Percentiles rank a stretch among this genome's conserved stretches.
phyloP scores from a whole-genome alignment of 2,113 vertebrate genomes.

The Mesoclemmys tuberculata region DNA sequence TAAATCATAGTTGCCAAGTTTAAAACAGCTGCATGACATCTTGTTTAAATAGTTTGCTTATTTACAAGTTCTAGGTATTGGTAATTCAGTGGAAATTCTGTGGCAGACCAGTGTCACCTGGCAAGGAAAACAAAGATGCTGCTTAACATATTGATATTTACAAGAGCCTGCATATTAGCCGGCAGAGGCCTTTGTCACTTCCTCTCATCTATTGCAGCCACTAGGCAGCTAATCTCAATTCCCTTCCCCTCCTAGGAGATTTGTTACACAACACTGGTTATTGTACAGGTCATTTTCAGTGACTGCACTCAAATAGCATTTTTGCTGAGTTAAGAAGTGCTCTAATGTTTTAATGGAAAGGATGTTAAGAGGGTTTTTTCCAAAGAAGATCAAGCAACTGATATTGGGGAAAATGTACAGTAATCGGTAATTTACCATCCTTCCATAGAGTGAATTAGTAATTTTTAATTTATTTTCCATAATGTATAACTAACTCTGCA shows the following conservation, averaged over 20 bases:
- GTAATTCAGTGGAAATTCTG: not conserved
- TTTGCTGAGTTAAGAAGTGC: not conserved
- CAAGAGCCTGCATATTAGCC: fast-evolving
- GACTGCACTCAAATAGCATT: not conserved
- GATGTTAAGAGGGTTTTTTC: not conserved
- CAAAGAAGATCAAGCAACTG: not conserved
- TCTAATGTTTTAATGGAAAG: not conserved
- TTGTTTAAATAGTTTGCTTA: not conserved
- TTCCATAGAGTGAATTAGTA: not conserved
- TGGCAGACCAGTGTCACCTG: too few species aligned
- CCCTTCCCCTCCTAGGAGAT: not conserved
- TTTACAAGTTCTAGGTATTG: not conserved
- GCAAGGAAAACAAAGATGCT: not conserved
- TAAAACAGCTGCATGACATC: not conserved
- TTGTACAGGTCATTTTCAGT: not conserved
- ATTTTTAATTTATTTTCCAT: not conserved
- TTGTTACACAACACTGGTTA: not conserved
- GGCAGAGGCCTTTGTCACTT: not conserved
- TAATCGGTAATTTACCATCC: not conserved
- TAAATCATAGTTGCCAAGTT: not conserved
- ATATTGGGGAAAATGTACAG: not conserved
- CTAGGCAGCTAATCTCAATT: not conserved
- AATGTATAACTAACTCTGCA: not conserved
- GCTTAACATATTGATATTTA: not conserved
- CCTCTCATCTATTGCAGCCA: not conserved